phyloP scores from a whole-genome alignment of 2,113 vertebrate genomes.

The Accipiter virgatus region DNA sequence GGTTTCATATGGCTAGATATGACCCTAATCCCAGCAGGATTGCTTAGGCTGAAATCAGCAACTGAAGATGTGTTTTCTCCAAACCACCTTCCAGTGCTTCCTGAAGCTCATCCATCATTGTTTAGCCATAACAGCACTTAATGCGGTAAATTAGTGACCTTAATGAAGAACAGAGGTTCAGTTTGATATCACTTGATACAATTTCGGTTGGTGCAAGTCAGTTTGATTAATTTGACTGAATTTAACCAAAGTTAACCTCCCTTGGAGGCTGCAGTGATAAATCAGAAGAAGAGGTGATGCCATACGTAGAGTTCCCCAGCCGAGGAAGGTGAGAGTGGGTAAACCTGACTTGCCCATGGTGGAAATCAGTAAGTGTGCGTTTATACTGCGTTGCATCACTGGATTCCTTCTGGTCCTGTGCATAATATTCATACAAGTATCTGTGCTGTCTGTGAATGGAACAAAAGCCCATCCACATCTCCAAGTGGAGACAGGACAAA shows the following conservation, averaged over 20 bases:
- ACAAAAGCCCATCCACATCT: not conserved
- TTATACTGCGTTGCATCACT: not conserved
- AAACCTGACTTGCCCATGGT: not conserved
- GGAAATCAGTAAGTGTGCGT: not conserved
- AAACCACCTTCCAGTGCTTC: not conserved
- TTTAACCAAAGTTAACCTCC: not conserved
- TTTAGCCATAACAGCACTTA: not conserved
- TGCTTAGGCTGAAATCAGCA: not conserved
- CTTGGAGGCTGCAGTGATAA: not conserved
- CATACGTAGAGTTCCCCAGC: accelerated
- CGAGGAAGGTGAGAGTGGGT: not conserved
- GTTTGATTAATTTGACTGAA: not conserved
- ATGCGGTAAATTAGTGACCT: not conserved
- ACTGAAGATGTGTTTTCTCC: not conserved
- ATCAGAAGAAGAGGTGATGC: not conserved
- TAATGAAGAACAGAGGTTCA: not conserved
- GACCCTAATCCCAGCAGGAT: not conserved
- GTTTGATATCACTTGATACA: not conserved
- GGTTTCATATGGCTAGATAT: not conserved
- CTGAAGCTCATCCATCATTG: not conserved
- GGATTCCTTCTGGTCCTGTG: not conserved
- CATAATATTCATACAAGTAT: not conserved
- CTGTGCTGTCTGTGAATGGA: not conserved
- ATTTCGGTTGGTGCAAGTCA: not conserved
- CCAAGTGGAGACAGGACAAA: not conserved